Percentiles rank a stretch among this genome's conserved stretches.
Conservation (phyloP, 2,797 vertebrate species). For the Brachyalestes nurse region DNA sequence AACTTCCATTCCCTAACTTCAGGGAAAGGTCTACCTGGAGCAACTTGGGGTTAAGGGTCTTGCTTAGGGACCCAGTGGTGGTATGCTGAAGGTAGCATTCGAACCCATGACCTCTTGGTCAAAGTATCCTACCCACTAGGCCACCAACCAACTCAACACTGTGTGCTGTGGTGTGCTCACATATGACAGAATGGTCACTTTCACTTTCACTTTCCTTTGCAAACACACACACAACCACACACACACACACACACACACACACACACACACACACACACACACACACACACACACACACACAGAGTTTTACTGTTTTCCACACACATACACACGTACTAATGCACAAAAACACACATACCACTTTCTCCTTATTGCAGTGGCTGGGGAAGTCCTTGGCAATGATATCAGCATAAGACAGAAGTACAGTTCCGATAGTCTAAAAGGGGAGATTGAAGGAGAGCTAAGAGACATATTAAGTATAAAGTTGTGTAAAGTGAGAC, state of each 20-base stretch:
- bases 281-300: neutral
- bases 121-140: too few species aligned
- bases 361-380: conserved; percentile 96
- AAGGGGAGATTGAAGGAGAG: conserved; percentile 18
- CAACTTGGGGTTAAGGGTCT: too few species aligned
- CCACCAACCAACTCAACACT: too few species aligned
- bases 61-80: too few species aligned
- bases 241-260: neutral
- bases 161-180: too few species aligned
- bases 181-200: too few species aligned
- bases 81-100: too few species aligned
- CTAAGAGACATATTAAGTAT: neutral
- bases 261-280: neutral
- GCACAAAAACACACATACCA: conserved; percentile 70
- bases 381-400: conserved; percentile 93
- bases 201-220: too few species aligned
- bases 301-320: neutral
- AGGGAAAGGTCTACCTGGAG: too few species aligned
- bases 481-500: neutral
- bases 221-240: neutral
- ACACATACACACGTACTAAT: neutral
- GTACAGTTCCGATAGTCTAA: conserved; percentile 94
- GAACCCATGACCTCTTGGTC: too few species aligned
- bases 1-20: too few species aligned
- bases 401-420: conserved; percentile 95